Conservation (phyloP, 2,888 invertebrate species). For the Hybos culiciformis region DNA sequence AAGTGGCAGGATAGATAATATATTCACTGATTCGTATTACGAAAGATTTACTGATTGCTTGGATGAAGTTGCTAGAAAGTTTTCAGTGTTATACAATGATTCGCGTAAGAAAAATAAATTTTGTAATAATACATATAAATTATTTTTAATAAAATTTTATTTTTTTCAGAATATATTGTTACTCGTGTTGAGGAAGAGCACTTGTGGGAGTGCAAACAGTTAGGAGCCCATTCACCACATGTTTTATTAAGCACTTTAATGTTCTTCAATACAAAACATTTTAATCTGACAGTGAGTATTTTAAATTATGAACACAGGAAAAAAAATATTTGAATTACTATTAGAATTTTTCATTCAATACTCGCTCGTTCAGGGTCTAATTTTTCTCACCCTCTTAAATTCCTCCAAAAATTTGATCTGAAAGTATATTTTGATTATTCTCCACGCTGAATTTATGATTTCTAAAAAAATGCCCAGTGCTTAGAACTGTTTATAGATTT, state of each 20-base stretch:
- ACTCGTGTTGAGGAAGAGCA: conserved; percentile 92
- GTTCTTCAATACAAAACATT: conserved; percentile 95
- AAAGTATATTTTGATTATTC: neutral
- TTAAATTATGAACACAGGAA: no score
- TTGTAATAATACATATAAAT: neutral
- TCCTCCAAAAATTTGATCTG: no score
- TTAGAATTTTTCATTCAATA: no score
- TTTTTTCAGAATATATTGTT: conserved; percentile 63
- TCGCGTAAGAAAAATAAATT: conserved; percentile 48
- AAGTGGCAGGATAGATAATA: conserved; percentile 86
- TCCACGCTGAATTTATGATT: no score
- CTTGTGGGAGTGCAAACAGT: conserved; percentile 89
- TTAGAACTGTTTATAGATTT: no score
- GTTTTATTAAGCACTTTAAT: conserved; percentile 85
- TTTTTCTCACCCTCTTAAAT: no score
- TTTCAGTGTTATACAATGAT: conserved; percentile 69
- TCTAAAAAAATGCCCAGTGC: no score
- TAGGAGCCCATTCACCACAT: conserved; percentile 91
- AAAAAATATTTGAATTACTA: no score
- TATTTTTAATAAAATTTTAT: conserved; percentile 5
- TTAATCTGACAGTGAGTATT: conserved; percentile 70
- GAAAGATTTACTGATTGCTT: conserved; percentile 85
- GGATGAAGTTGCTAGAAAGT: conserved; percentile 76
- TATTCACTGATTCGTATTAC: conserved; percentile 86
- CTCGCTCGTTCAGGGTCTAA: no score